Conservation (phyloP, 2,113 vertebrate species). For the Megaceryle maxima region DNA sequence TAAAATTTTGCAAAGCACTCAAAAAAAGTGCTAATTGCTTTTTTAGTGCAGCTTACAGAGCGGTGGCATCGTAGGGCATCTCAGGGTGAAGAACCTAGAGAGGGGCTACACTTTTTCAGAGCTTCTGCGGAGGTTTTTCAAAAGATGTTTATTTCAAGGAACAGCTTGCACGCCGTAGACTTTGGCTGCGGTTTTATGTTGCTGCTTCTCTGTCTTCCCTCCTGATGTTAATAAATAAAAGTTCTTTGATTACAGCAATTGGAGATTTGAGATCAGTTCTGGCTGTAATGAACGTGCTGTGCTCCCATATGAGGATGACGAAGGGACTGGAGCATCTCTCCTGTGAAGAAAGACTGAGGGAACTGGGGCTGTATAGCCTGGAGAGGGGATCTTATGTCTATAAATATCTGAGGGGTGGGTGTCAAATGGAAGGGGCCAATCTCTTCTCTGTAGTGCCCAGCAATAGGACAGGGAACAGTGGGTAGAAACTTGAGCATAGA, state of each 20-base stretch:
- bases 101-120: background rate
- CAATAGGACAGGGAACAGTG: no score
- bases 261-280: background rate
- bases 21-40: constrained; percentile 55
- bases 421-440: no score
- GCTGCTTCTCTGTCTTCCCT: background rate
- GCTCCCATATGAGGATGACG: background rate
- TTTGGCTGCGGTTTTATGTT: background rate
- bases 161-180: background rate
- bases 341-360: no score
- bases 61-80: background rate
- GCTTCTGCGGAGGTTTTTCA: background rate
- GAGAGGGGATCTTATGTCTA: no score
- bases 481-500: no score
- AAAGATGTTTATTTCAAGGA: background rate
- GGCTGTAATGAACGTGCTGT: background rate
- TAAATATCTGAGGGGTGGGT: no score
- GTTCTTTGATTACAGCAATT: background rate
- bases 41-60: background rate
- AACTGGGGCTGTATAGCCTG: no score
- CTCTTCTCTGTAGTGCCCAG: no score
- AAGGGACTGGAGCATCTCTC: no score
- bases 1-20: constrained; percentile 1
- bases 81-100: background rate
- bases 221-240: background rate